Conservation (phyloP, 1,140 invertebrate species). For the Pemphigus obesinymphae region DNA sequence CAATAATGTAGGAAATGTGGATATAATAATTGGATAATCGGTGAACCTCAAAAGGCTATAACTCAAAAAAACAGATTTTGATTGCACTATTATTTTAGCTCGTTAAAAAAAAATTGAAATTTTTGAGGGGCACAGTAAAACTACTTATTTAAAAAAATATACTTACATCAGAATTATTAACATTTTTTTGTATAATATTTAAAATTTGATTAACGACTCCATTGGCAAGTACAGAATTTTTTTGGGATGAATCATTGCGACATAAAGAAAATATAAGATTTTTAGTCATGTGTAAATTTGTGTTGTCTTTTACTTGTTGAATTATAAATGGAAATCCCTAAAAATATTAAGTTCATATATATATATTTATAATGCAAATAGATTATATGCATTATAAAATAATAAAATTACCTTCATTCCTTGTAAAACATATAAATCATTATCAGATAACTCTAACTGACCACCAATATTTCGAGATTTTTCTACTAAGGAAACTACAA, state of each 20-base stretch:
- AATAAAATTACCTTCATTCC: constrained; percentile 67
- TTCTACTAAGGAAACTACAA: constrained; percentile 82
- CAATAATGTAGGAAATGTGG: too few species aligned
- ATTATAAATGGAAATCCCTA: constrained; percentile 88
- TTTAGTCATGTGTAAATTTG: constrained; percentile 85
- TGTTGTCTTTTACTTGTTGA: constrained; percentile 88
- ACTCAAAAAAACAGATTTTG: too few species aligned
- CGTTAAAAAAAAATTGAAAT: too few species aligned
- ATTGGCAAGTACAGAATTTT: constrained; percentile 79
- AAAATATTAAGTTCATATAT: constrained; percentile 45
- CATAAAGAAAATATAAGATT: constrained; percentile 88
- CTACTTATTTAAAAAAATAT: neutral
- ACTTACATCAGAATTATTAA: constrained; percentile 61
- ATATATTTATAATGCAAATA: neutral
- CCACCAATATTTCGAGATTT: constrained; percentile 74
- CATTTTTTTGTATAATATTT: constrained; percentile 80
- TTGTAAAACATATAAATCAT: constrained; percentile 75
- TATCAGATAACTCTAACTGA: constrained; percentile 66
- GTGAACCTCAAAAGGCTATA: too few species aligned
- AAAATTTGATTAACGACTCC: constrained; percentile 85
- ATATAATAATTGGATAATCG: too few species aligned
- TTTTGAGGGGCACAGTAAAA: too few species aligned
- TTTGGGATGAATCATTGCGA: constrained; percentile 53
- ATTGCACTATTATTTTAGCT: too few species aligned
- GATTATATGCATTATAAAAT: constrained; percentile 33